Base-by-base conservation (phyloP, 1,140 invertebrate genomes). In the Drosophila sp. region DNA sequence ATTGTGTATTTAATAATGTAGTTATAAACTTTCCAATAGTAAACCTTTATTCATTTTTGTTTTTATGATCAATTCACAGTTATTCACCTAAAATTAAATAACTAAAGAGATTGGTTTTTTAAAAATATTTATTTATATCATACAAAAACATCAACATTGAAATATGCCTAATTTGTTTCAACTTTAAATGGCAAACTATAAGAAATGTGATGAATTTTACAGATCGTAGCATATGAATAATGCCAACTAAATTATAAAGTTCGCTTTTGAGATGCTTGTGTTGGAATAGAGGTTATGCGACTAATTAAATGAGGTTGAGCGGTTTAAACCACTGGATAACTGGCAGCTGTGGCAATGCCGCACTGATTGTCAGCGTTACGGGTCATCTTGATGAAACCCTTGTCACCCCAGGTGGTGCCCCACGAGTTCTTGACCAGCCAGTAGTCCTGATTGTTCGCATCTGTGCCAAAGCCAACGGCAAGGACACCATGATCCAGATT, bases 321-420 rank as follows among this genome's bases (percentile, higher is more conserved):
- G 40, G 45, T 45, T 93, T 95, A 97, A 76, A 97, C 96, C 67
- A 97, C 92, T 41, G 97, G 97, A 92, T 96, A 97, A 78, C 95
- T 96, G 64, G 98, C 96, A 56, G 93, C 91, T 13, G 95, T 94
- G 27, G 97, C 97, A 91, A 99, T 95, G 83, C 98, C 98, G 92
- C 98, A 99, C 84, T 96, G 94, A 92, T 99, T 99, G 0, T 96
- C 78, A 76, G 94, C 94, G 92, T 98, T 98, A 76, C 97, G 94
- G 4, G 96, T 93, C 95, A 99, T 98, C 92, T 96, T 95, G 76
- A 99, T 96, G 93, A 97, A 99, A 21, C 98, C 98, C 2, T 95
- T 80, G 25, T 95, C 93, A 18, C 98, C 97, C 97, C 97, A 99
- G 1, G 92, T 93, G 65, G 92, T 92, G 21, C 96, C 95, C 97